Conservation (phyloP, 2,888 invertebrate genomes). For the Tryphoninae sp. region DNA sequence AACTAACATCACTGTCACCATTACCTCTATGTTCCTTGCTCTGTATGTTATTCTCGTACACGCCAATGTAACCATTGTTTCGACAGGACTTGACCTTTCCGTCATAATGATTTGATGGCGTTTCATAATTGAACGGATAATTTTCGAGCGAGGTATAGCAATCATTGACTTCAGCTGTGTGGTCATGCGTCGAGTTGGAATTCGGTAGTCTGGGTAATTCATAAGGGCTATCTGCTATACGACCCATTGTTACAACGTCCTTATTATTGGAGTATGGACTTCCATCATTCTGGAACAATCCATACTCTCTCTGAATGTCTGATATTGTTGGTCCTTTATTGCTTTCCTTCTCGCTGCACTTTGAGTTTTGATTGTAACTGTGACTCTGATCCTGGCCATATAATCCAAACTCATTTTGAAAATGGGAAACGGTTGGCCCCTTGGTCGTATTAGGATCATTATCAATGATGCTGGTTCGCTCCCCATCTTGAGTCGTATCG, state of each 20-base stretch:
- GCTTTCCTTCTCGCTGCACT: slow-evolving; percentile 64
- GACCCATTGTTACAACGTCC: slow-evolving; percentile 59
- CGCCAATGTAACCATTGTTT: slow-evolving; percentile 75
- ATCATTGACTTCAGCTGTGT: slow-evolving; percentile 66
- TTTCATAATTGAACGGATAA: slow-evolving; percentile 74
- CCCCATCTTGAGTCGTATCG: slow-evolving; percentile 70
- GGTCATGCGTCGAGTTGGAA: slow-evolving; percentile 66
- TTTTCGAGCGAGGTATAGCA: slow-evolving; percentile 70
- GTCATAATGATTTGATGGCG: slow-evolving; percentile 77
- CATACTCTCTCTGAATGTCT: slow-evolving; percentile 70
- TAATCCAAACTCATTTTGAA: slow-evolving; percentile 72
- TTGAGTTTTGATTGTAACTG: slow-evolving; percentile 67
- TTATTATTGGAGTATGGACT: slow-evolving; percentile 69
- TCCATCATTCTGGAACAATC: slow-evolving; percentile 65
- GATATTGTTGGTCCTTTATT: slow-evolving; percentile 68
- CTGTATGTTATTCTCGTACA: slow-evolving; percentile 72
- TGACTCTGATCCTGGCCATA: slow-evolving; percentile 66
- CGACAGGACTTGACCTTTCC: slow-evolving; percentile 68
- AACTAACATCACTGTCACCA: slow-evolving; percentile 72
- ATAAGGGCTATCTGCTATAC: slow-evolving; percentile 70
- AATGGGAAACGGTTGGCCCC: slow-evolving; percentile 70
- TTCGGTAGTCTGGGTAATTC: slow-evolving; percentile 71
- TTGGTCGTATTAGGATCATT: slow-evolving; percentile 57
- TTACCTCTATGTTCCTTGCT: slow-evolving; percentile 69
- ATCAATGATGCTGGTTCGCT: slow-evolving; percentile 64